Percentiles rank a stretch among this genome's conserved stretches.
Conservation (phyloP, 2,113 vertebrate genomes). For the Daboia siamensis region DNA sequence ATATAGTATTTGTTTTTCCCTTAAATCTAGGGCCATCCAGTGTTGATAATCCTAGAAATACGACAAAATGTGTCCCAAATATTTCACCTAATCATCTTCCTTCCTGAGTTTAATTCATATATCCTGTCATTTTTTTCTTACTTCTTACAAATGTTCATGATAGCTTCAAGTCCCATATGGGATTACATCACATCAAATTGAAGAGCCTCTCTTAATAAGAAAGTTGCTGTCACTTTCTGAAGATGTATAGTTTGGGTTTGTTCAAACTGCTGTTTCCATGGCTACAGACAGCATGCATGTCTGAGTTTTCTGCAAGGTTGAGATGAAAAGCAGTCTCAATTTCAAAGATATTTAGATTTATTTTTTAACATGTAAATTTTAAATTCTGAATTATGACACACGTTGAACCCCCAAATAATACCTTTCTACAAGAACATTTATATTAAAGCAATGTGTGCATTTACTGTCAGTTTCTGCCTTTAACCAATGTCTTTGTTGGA, state of each 20-base stretch:
- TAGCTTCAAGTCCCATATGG: conserved; percentile 2
- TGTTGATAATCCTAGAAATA: background rate
- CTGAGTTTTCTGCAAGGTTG: background rate
- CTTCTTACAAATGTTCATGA: conserved; percentile 2
- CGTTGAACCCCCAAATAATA: background rate
- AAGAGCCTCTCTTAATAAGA: conserved; percentile 12
- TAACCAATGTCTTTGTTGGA: too few relatives aligned
- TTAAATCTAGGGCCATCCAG: background rate
- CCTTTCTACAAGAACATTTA: background rate
- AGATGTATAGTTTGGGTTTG: background rate
- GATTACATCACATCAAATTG: background rate
- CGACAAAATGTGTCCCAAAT: background rate
- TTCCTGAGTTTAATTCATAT: conserved; percentile 7
- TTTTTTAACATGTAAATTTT: background rate
- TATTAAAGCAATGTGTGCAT: background rate
- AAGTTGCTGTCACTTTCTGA: conserved; percentile 1
- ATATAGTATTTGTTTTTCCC: background rate
- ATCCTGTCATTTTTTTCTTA: background rate
- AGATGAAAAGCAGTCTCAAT: background rate
- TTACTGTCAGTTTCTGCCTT: background rate
- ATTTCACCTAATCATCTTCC: background rate
- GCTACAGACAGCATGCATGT: background rate
- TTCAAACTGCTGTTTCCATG: conserved; percentile 9
- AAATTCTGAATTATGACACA: background rate
- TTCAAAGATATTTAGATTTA: background rate